A percentile compares a stretch with the other conserved stretches of the same genome.
Conservation (phyloP, 2,797 vertebrate genomes). For the Epinephelus awoara region DNA sequence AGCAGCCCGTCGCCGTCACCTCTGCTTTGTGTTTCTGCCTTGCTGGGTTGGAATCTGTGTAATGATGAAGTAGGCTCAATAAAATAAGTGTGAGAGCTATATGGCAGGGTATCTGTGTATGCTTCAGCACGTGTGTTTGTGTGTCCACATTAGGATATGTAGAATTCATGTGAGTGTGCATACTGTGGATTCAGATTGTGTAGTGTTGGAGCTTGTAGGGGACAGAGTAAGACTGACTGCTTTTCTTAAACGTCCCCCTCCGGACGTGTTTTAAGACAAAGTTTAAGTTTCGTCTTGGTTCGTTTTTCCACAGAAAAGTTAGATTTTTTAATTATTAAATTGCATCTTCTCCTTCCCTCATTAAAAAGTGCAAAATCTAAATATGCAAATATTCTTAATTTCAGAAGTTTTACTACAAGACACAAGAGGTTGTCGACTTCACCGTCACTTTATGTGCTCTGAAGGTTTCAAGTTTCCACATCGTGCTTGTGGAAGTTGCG, state of each 20-base stretch:
- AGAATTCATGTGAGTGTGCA: background rate
- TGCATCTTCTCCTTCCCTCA: background rate
- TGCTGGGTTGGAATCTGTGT: conserved; percentile 54
- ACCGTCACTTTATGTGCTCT: too few relatives aligned
- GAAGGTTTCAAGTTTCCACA: too few relatives aligned
- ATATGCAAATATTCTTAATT: too few relatives aligned
- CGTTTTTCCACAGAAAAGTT: too few relatives aligned
- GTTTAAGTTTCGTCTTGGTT: too few relatives aligned
- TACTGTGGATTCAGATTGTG: background rate
- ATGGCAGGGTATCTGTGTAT: conserved; percentile 9
- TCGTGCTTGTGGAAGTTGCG: too few relatives aligned
- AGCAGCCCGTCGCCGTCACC: conserved; percentile 60
- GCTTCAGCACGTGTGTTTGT: background rate
- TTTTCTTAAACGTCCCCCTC: background rate
- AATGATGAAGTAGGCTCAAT: conserved; percentile 50
- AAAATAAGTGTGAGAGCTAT: conserved; percentile 42
- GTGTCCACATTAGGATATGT: background rate
- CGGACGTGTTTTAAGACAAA: background rate
- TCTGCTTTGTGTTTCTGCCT: conserved; percentile 61
- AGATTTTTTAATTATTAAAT: background rate
- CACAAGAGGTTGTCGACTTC: too few relatives aligned
- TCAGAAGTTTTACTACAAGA: too few relatives aligned
- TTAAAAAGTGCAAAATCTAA: background rate
- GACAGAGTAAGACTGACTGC: background rate
- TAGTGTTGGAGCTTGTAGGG: background rate